Evolutionary conservation across 2,113 vertebrate genomes (phyloP).

Genomic region (Amblyopsis rosae): DNA sequence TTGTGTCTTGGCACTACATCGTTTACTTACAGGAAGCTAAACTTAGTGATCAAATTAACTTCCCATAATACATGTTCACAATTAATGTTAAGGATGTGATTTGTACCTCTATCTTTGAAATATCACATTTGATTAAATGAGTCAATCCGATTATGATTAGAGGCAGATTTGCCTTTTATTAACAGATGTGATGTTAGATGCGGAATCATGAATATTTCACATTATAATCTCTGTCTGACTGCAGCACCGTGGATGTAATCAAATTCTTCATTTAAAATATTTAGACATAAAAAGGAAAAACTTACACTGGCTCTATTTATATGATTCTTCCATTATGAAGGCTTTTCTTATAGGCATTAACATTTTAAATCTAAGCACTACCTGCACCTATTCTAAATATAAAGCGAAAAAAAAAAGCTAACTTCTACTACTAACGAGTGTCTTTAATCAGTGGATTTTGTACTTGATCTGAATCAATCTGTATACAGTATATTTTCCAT

Average conservation of each 20-base stretch:
- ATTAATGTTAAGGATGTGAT: too few species aligned
- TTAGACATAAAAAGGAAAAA: neutral
- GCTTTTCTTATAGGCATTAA: slow-evolving; percentile 25
- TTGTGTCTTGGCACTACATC: too few species aligned
- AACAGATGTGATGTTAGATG: neutral
- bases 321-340: slow-evolving; percentile 43
- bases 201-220: neutral
- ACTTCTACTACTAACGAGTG: neutral
- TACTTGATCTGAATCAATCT: slow-evolving; percentile 27
- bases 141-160: neutral
- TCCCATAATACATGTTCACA: too few species aligned
- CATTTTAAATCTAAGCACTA: slow-evolving; percentile 7
- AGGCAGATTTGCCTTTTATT: neutral
- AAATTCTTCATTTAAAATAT: neutral
- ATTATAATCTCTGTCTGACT: neutral
- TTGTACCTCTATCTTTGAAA: too few species aligned
- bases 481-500: neutral
- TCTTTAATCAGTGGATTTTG: neutral
- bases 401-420: neutral
- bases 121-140: slow-evolving; percentile 7
- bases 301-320: slow-evolving; percentile 24
- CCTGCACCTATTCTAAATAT: neutral
- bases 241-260: too few species aligned
- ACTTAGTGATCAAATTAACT: too few species aligned
- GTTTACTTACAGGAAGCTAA: too few species aligned